Conservation (phyloP, 2,797 vertebrate species). For the Sylvia borin region DNA sequence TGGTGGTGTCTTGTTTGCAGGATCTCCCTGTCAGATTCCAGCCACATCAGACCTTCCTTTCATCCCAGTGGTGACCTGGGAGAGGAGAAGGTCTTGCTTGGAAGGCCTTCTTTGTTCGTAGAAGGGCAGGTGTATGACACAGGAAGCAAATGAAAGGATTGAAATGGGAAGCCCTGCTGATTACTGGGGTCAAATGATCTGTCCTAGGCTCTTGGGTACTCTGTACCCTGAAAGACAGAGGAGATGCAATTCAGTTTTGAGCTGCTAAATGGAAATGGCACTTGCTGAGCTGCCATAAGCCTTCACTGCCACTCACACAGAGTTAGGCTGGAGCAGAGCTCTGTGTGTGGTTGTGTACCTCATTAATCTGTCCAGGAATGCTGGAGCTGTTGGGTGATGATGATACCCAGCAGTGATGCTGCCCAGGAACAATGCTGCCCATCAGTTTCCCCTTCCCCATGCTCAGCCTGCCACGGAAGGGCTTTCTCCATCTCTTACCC, state of each 20-base stretch:
- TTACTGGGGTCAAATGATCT: background rate
- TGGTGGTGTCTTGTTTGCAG: background rate
- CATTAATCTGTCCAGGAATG: background rate
- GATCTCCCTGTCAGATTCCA: background rate
- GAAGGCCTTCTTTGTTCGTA: background rate
- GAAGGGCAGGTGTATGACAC: background rate
- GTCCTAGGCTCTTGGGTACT: background rate
- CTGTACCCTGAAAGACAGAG: background rate
- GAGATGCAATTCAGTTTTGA: background rate
- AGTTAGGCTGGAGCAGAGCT: background rate
- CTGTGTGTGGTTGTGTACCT: background rate
- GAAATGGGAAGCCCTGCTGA: background rate
- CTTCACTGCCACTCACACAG: accelerated
- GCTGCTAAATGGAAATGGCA: background rate
- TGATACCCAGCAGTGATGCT: background rate
- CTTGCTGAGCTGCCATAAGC: background rate
- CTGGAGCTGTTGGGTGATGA: background rate
- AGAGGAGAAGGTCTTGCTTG: background rate
- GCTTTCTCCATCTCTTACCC: background rate
- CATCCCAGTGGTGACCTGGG: background rate
- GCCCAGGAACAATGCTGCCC: background rate
- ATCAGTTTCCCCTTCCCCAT: background rate
- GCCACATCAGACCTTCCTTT: background rate
- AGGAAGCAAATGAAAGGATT: background rate
- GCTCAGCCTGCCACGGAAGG: background rate